Conservation (phyloP, 37 sponge, comb jelly and placozoan species). For the Bolinopsis microptera region DNA sequence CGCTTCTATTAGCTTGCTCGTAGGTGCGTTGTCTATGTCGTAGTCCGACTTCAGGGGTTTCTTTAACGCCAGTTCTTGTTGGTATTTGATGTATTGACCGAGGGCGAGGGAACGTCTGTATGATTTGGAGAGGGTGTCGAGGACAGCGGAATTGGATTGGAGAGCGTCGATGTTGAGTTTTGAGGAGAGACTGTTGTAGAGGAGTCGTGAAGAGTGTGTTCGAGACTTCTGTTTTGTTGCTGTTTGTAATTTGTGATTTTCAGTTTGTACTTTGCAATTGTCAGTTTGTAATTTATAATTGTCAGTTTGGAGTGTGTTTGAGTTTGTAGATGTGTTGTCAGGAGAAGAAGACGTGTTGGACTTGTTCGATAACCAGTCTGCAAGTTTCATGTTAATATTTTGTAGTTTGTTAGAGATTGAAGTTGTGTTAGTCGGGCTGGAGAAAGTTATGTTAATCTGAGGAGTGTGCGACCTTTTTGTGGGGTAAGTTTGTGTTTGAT, state of each 20-base stretch:
- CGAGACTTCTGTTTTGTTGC: neutral
- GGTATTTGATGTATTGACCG: neutral
- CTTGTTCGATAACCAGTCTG: neutral
- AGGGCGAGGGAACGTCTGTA: neutral
- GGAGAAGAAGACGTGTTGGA: neutral
- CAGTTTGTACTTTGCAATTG: too few species aligned
- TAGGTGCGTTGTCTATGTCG: neutral
- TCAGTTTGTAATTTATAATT: too few species aligned
- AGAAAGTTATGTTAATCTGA: too few species aligned
- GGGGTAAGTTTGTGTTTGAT: too few species aligned
- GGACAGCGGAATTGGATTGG: neutral
- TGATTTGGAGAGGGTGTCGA: neutral
- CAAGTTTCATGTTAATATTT: neutral
- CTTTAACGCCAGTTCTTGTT: neutral
- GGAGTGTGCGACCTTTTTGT: too few species aligned
- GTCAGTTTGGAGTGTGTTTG: neutral
- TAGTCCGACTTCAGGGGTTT: neutral
- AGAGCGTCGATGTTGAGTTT: neutral
- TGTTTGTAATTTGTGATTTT: too few species aligned
- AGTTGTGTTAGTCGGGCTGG: neutral
- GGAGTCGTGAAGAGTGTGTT: neutral
- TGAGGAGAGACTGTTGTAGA: neutral
- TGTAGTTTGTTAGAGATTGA: neutral
- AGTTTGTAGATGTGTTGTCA: neutral
- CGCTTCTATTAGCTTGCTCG: neutral